These are phyloP conservation scores for Sebastes dallii DNA, from an alignment of 2,797 vertebrate genomes.

Conservation along the genomic window DNA sequence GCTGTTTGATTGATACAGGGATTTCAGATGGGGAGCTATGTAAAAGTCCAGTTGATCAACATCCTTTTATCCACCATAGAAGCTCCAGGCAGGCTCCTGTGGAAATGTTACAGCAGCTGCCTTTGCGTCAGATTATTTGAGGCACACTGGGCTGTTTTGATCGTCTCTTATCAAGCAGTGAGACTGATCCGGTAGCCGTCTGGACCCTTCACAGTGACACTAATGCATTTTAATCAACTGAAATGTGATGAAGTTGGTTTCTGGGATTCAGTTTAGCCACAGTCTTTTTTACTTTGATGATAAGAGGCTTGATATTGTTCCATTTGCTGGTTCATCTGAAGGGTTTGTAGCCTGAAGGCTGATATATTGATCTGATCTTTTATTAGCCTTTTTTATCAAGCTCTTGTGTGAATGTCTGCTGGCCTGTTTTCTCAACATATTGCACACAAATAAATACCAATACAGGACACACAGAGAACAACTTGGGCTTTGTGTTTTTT, in stretches of 20 bases:
- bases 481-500: slow-evolving; percentile 75
- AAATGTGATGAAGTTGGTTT: slow-evolving; percentile 10
- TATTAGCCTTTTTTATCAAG: slow-evolving; percentile 9
- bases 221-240: slow-evolving; percentile 25
- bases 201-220: not conserved
- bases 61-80: slow-evolving; percentile 6
- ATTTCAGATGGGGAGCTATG: slow-evolving; percentile 3
- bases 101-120: not conserved
- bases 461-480: slow-evolving; percentile 40
- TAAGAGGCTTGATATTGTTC: slow-evolving; percentile 33
- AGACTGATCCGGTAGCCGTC: not conserved
- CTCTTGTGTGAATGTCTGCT: slow-evolving; percentile 16
- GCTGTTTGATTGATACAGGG: slow-evolving; percentile 4
- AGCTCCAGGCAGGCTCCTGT: not conserved
- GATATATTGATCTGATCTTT: slow-evolving; percentile 43
- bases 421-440: slow-evolving; percentile 14
- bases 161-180: not conserved
- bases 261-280: slow-evolving; percentile 15
- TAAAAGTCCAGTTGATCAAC: not conserved
- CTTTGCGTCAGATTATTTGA: not conserved
- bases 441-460: not conserved
- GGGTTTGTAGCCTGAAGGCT: slow-evolving; percentile 15
- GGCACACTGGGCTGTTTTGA: not conserved
- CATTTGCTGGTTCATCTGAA: slow-evolving; percentile 3
- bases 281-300: slow-evolving; percentile 33